These are phyloP conservation scores for Mola mola DNA, from an alignment of 2,113 vertebrate genomes.

Conservation along the genomic window DNA sequence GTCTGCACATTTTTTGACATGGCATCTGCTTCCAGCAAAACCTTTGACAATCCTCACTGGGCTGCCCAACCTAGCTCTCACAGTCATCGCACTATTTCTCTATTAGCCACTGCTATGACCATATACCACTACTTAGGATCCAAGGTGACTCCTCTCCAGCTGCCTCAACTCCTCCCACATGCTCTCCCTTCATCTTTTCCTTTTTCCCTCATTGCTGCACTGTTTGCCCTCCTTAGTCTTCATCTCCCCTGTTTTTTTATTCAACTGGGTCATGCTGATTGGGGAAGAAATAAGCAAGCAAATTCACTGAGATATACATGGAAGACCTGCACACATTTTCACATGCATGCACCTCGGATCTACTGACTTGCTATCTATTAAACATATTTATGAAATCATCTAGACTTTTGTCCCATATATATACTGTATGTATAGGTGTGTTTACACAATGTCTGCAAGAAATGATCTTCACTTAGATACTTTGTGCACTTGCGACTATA, in stretches of 20 bases:
- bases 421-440: background rate
- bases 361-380: constrained; percentile 39
- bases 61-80: constrained; percentile 27
- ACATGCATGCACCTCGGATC: constrained; percentile 55
- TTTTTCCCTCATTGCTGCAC: constrained; percentile 38
- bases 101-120: constrained; percentile 66
- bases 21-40: constrained; percentile 26
- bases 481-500: constrained; percentile 7
- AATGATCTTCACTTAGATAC: constrained; percentile 14
- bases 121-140: constrained; percentile 58
- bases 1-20: constrained; percentile 24
- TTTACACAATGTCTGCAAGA: background rate
- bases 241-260: constrained; percentile 34
- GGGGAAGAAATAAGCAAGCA: constrained; percentile 30
- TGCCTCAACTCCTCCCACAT: constrained; percentile 4
- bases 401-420: constrained; percentile 5
- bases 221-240: too few species aligned
- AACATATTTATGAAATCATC: constrained; percentile 4
- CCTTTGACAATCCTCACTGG: constrained; percentile 3
- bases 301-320: constrained; percentile 66
- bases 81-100: constrained; percentile 47
- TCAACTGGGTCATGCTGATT: background rate
- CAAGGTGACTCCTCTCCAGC: constrained; percentile 61
- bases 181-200: constrained; percentile 14
- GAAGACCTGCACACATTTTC: constrained; percentile 10